These are phyloP conservation scores for Phyllotis vaccarum DNA, from an alignment of 2,797 vertebrate species.

Conservation along the genomic window DNA sequence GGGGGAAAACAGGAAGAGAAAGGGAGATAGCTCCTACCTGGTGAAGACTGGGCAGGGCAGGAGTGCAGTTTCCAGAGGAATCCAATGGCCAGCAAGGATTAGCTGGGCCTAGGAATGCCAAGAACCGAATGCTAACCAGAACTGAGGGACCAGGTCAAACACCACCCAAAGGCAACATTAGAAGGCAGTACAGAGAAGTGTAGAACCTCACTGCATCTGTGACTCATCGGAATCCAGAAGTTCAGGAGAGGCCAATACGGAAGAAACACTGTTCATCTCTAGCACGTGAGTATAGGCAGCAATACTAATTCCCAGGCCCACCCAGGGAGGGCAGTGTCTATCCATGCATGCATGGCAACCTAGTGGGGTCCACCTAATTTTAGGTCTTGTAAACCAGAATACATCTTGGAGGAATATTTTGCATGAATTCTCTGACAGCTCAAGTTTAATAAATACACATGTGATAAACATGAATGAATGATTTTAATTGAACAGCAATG, in stretches of 20 bases:
- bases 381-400: slow-evolving; percentile 18
- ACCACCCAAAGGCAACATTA: background rate
- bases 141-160: background rate
- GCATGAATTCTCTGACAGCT: background rate
- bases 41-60: background rate
- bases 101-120: background rate
- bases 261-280: background rate
- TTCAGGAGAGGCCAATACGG: background rate
- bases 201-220: background rate
- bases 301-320: slow-evolving; percentile 42
- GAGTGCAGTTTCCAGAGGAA: slow-evolving; percentile 52
- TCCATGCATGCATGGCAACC: slow-evolving; percentile 13
- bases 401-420: background rate
- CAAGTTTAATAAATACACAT: background rate
- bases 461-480: background rate
- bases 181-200: background rate
- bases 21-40: background rate
- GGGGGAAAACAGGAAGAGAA: background rate
- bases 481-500: background rate
- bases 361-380: background rate
- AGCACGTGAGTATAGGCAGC: background rate
- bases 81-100: slow-evolving; percentile 43
- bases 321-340: slow-evolving; percentile 67
- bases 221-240: background rate
- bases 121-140: background rate